Evolutionary conservation across 2,888 invertebrate species (phyloP).

Genomic region (Abrostola tripartita): DNA sequence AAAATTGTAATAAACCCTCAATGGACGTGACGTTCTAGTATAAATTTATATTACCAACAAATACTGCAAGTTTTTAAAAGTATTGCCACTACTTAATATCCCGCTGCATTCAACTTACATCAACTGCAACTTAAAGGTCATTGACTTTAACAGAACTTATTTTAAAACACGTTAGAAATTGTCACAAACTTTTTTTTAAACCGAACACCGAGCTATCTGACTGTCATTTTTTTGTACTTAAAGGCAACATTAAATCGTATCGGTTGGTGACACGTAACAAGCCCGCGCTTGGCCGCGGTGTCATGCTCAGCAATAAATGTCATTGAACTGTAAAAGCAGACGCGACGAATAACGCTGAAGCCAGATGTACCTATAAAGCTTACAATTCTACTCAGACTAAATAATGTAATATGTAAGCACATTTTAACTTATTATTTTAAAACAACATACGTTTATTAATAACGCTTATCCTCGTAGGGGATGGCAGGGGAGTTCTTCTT

Average conservation of each 20-base stretch:
- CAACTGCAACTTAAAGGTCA: not conserved
- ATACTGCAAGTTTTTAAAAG: too few species aligned
- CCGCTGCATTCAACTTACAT: too few species aligned
- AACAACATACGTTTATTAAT: too few species aligned
- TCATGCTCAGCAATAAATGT: slow-evolving; percentile 8
- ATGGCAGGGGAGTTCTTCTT: too few species aligned
- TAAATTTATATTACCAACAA: too few species aligned
- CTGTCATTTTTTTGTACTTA: slow-evolving; percentile 11
- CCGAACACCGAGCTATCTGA: slow-evolving; percentile 1
- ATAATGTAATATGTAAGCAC: not conserved
- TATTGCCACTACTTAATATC: too few species aligned
- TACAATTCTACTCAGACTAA: slow-evolving; percentile 8
- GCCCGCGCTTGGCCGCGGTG: not conserved
- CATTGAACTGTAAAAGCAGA: slow-evolving; percentile 15
- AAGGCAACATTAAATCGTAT: slow-evolving; percentile 20
- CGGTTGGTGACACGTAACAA: slow-evolving; percentile 20
- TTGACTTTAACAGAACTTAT: not conserved
- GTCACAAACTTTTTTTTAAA: not conserved
- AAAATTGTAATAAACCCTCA: too few species aligned
- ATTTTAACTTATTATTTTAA: too few species aligned
- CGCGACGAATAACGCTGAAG: not conserved
- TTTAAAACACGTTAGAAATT: not conserved
- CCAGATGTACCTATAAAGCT: slow-evolving; percentile 3
- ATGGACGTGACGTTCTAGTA: too few species aligned
- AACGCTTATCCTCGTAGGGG: too few species aligned